Evolutionary conservation across 2,797 vertebrate genomes (phyloP), one percentile per base, ranked within the genome.

Genomic region (Argyrosomus regius): DNA sequence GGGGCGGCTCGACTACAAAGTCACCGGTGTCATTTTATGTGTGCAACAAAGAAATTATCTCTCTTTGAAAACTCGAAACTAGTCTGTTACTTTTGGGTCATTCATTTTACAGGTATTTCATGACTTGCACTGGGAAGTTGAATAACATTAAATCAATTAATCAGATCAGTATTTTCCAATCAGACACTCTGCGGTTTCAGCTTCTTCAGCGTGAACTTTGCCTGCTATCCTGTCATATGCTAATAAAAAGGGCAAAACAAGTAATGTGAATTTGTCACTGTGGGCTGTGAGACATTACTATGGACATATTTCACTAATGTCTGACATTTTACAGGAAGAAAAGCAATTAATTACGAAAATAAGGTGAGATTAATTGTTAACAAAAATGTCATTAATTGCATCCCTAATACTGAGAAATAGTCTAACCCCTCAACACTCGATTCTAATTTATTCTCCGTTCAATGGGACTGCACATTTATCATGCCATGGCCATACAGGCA

Each of bases 1-100:
- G 1, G 76, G 77, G 75, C 8, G 67, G 52, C 46, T 43, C 4
- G n/a, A 35, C 81, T 62, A 71, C 85, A 88, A 87, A 83, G 82
- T 78, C 69, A 59, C 16, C 22, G 45, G 72, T 83, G 86, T 86
- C 76, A 65, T 83, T 83, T 88, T 18, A 62, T 45, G 48, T 28
- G 13, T 41, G 20, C 59, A 20, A 59, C 28, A 71, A 62, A 69
- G 66, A 28, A 77, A 56, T 59, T 0, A 66, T 60, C 50, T 64
- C 49, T 64, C 31, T 54, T 53, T 46, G 52, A 77, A 59, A 66
- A 31, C 18, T 48, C 5, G 3, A 45, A 66, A 45, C 31, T 14
- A n/a, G 39, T 63, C 24, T 20, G 9, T 39, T 17, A n/a, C 20
- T 31, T 73, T 28, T 22, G 0, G 22, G 12, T 0, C 16, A 35